phyloP scores from a whole-genome alignment of 2,797 vertebrate species.

The Gambusia yucatana region DNA sequence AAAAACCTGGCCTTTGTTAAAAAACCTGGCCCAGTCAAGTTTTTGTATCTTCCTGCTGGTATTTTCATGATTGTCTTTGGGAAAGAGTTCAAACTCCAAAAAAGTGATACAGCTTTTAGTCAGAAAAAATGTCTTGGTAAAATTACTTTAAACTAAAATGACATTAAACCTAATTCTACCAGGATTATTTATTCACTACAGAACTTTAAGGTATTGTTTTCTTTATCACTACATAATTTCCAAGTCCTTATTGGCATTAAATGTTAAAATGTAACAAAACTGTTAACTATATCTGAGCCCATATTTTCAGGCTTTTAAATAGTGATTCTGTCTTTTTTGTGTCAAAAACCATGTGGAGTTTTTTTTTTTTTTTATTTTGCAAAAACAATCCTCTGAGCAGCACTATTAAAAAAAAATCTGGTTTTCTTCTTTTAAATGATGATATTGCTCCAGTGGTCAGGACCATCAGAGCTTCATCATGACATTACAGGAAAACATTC shows the following conservation, averaged over 20 bases:
- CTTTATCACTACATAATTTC: neutral
- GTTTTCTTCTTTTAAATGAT: constrained; percentile 19
- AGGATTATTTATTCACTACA: neutral
- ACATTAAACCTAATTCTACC: neutral
- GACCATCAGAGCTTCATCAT: constrained; percentile 2
- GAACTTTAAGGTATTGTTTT: neutral
- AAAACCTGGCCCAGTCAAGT: neutral
- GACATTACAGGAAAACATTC: constrained; percentile 11
- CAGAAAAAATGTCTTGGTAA: neutral
- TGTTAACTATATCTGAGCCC: neutral
- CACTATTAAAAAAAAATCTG: neutral
- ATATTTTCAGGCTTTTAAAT: neutral
- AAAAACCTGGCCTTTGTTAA: no score
- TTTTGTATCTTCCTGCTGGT: neutral
- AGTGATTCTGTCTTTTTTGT: neutral
- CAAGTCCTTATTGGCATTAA: neutral
- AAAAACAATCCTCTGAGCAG: neutral
- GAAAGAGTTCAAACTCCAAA: neutral
- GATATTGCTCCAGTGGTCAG: constrained; percentile 18
- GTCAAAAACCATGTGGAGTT: neutral
- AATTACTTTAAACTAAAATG: neutral
- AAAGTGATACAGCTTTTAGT: neutral
- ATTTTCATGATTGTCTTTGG: neutral
- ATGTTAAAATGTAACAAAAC: neutral
- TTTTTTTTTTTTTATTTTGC: neutral